These are phyloP conservation scores for Stomatorhinus ivindoensis DNA, from an alignment of 2,113 vertebrate species.

Conservation along the genomic window DNA sequence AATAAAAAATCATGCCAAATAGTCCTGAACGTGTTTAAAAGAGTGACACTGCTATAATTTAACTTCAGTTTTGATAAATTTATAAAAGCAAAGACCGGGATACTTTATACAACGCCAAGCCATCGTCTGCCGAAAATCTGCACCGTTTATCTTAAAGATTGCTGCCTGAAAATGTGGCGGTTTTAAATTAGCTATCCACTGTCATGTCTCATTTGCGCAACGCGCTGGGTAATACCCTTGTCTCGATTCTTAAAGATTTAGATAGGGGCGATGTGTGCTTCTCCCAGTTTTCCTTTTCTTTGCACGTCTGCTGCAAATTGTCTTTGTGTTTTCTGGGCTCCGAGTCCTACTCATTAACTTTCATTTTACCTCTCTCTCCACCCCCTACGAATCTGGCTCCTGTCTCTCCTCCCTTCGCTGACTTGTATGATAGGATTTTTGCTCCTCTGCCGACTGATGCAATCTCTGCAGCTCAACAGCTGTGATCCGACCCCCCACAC, in stretches of 20 bases:
- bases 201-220: conserved; percentile 1
- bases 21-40: background rate
- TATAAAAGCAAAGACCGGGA: background rate
- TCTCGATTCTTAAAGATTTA: background rate
- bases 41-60: background rate
- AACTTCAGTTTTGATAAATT: background rate
- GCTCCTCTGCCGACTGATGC: conserved; percentile 51
- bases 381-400: conserved; percentile 29
- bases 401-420: conserved; percentile 56
- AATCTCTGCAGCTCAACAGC: conserved; percentile 58
- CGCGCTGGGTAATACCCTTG: background rate
- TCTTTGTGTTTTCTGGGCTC: conserved; percentile 37
- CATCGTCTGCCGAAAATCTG: background rate
- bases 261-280: background rate
- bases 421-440: conserved; percentile 68
- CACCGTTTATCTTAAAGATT: background rate
- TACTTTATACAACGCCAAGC: background rate
- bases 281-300: conserved; percentile 25
- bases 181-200: background rate
- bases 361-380: conserved; percentile 35
- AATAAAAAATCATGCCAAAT: background rate
- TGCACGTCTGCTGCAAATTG: conserved; percentile 32
- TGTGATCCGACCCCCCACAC: conserved; percentile 48
- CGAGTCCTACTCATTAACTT: conserved; percentile 52
- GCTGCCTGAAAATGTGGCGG: background rate